Base-by-base conservation (phyloP, 2,113 vertebrate species). In the Labeo catla region DNA sequence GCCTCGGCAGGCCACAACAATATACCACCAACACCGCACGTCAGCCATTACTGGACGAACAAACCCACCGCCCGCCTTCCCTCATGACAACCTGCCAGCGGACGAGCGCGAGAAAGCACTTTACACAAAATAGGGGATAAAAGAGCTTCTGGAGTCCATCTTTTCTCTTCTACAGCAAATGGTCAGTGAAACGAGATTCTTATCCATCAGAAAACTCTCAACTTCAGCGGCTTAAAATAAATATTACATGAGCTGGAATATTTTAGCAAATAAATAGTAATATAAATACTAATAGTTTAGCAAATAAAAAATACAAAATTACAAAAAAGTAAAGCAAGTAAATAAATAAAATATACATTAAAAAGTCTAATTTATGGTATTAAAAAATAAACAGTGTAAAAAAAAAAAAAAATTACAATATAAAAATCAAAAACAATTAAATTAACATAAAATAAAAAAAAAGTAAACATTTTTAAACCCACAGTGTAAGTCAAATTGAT, bases 11-110 rank as follows among this genome's bases (percentile, higher is more conserved):
- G 92, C 87, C 85, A 86, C 89, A 86, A 89, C 89, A 89, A 92
- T 92, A 92, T 91, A 85, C 90, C 88, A 57, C 70, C 72, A 70
- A 15, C 65, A 16, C 79, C 68, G 47, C 76, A 68, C 89, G 87
- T 81, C 89, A 90, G 91, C 91, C 90, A 91, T 91, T 93, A 93
- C 91, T 86, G 92, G 92, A 87, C 89, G 84, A 84, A 86, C 88
- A 88, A 68, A 74, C 79, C 85, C 19, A 84, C 74, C 79, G 73
- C 73, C 49, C 0, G 72, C 81, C 78, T 52, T 0, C 87, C 8
- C 15, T 47, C 19, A 34, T 59, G 34, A 72, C 82, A 84, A 47
- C 50, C 66, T 72, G 65, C 36, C 45, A 70, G 13, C 2, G 12
- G n/a, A 7, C n/a, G 43, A 63, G 39, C 6, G 47, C 47, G 9